Evolutionary conservation across 2,797 vertebrate genomes (phyloP).

Genomic region (Sparus aurata): DNA sequence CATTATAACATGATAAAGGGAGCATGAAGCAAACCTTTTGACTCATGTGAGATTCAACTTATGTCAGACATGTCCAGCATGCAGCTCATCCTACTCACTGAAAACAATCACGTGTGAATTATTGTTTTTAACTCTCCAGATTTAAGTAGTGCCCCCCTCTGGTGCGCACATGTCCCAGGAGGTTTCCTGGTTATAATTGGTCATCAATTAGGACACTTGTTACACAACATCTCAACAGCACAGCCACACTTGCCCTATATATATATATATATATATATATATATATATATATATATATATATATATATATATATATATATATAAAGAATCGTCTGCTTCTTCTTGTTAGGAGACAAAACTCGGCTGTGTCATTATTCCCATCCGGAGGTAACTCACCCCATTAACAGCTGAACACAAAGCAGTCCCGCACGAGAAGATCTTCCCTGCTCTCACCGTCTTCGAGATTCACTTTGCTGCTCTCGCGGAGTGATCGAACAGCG

Average conservation of each 20-base stretch:
- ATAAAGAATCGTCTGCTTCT: not conserved
- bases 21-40: constrained; percentile 10
- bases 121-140: not conserved
- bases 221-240: constrained; percentile 43
- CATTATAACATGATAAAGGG: constrained; percentile 30
- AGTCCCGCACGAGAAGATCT: constrained; percentile 33
- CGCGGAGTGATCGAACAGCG: constrained; percentile 30
- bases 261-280: too few species aligned
- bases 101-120: not conserved
- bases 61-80: too few species aligned
- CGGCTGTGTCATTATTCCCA: not conserved
- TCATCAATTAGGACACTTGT: constrained; percentile 64
- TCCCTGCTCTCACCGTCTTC: constrained; percentile 20
- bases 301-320: too few species aligned
- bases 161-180: constrained; percentile 17
- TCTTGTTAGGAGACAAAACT: constrained; percentile 12
- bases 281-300: too few species aligned
- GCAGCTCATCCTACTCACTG: not conserved
- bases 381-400: constrained; percentile 66
- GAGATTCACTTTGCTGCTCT: constrained; percentile 45
- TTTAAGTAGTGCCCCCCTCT: not conserved
- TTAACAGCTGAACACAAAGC: constrained; percentile 36
- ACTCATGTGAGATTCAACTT: not conserved
- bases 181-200: constrained; percentile 2
- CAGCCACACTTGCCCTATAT: constrained; percentile 55